Percentiles rank a stretch among this genome's conserved stretches.
Evolutionary conservation across 2,797 vertebrate species (phyloP).

Genomic region (Karalla daura): DNA sequence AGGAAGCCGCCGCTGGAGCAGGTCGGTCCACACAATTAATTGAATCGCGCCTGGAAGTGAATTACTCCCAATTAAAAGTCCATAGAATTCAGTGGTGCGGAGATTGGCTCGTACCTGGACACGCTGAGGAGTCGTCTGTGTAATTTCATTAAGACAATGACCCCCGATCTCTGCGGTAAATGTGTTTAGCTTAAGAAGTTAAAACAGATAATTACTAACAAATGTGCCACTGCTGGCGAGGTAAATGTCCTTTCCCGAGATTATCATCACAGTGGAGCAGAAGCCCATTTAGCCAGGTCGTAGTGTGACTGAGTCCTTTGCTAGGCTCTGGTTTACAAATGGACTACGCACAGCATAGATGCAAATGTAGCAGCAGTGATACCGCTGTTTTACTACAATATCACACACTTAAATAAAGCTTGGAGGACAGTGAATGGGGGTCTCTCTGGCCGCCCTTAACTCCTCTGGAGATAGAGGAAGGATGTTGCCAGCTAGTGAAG

Average conservation of each 20-base stretch:
- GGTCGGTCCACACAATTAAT: constrained; percentile 78
- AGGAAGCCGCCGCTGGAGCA: constrained; percentile 59
- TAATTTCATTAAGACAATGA: constrained; percentile 70
- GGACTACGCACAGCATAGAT: not conserved
- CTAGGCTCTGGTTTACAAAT: not conserved
- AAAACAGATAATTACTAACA: constrained; percentile 62
- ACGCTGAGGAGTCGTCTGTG: constrained; percentile 41
- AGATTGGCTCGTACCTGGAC: constrained; percentile 48
- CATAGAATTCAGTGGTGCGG: constrained; percentile 66
- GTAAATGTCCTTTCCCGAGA: constrained; percentile 12
- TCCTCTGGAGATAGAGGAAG: constrained; percentile 1
- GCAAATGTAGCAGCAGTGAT: not conserved
- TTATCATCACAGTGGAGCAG: constrained; percentile 12
- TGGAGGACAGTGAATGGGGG: not conserved
- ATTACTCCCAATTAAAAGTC: constrained; percentile 83
- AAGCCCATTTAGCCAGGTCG: constrained; percentile 28
- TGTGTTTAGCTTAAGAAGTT: constrained; percentile 28
- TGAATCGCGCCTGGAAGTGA: constrained; percentile 74
- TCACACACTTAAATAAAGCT: not conserved
- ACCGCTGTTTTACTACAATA: not conserved
- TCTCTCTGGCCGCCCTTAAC: not conserved
- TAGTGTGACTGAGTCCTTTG: constrained; percentile 4
- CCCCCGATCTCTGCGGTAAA: constrained; percentile 43
- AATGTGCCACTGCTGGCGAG: constrained; percentile 14
- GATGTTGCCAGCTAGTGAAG: constrained; percentile 19